Evolutionary conservation across 37 sponge, comb jelly and placozoan genomes (phyloP).

Genomic region (Ephydatia muelleri): DNA sequence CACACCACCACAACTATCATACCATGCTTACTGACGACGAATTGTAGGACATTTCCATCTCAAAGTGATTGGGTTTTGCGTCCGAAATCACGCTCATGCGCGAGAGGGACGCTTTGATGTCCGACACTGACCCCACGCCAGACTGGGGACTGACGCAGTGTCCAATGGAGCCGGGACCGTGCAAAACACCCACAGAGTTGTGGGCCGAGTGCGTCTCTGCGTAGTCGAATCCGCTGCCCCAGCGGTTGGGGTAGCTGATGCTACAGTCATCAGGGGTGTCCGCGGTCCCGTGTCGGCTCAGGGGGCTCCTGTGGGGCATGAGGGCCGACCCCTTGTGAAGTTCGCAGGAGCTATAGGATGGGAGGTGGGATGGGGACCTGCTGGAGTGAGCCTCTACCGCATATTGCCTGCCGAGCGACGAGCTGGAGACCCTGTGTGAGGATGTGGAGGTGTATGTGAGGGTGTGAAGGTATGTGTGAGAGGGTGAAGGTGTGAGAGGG

Average conservation of each 20-base stretch:
- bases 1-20: too few species aligned
- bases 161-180: not conserved
- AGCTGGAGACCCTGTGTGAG: not conserved
- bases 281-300: not conserved
- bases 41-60: not conserved
- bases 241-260: not conserved
- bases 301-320: not conserved
- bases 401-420: not conserved
- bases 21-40: not conserved
- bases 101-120: not conserved
- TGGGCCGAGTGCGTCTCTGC: not conserved
- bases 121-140: not conserved
- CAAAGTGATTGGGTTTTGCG: not conserved
- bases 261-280: not conserved
- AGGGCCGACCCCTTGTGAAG: not conserved
- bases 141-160: not conserved
- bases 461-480: not conserved
- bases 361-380: not conserved
- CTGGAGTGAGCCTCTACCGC: not conserved
- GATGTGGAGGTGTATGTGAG: not conserved
- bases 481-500: too few species aligned
- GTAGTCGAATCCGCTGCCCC: not conserved
- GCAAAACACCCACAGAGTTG: not conserved
- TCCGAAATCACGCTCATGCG: not conserved
- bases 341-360: not conserved